These are phyloP conservation scores for Phataginus tetradactyla DNA, from an alignment of 2,797 vertebrate species.

Conservation along the genomic window DNA sequence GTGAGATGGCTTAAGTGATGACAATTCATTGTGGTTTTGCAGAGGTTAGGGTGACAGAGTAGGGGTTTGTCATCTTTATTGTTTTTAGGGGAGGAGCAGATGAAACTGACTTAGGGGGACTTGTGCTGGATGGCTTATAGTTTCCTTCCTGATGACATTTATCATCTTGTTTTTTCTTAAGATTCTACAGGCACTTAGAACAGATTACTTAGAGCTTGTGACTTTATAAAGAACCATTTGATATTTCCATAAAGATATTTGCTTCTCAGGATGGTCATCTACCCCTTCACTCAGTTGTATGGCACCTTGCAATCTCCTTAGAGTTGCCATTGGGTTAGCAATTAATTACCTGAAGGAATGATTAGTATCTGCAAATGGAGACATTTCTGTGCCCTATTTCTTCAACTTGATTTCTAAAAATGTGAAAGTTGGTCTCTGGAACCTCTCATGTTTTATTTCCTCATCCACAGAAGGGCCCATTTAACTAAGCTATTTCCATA, in stretches of 20 bases:
- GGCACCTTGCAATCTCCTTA: conserved; percentile 38
- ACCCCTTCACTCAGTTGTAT: not conserved
- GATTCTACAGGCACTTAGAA: not conserved
- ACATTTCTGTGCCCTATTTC: conserved; percentile 25
- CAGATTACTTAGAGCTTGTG: not conserved
- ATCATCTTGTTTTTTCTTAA: conserved; percentile 38
- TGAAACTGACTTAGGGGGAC: not conserved
- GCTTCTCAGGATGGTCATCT: not conserved
- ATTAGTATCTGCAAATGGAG: conserved; percentile 4
- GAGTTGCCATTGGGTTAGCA: not conserved
- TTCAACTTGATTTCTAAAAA: conserved; percentile 37
- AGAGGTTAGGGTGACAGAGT: not conserved
- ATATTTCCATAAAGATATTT: not conserved
- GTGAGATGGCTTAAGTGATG: not conserved
- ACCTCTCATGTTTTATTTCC: not conserved
- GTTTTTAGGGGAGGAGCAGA: not conserved
- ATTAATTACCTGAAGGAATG: conserved; percentile 4
- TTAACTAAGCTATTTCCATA: conserved; percentile 51
- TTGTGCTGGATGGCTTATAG: not conserved
- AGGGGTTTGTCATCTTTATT: not conserved
- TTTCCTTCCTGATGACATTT: not conserved
- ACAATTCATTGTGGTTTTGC: not conserved
- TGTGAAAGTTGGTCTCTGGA: conserved; percentile 25
- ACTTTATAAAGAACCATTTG: conserved; percentile 22
- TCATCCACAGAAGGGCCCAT: not conserved